These are phyloP conservation scores for Hirundichthys speculiger DNA, from an alignment of 2,113 vertebrate genomes.

Conservation along the genomic window DNA sequence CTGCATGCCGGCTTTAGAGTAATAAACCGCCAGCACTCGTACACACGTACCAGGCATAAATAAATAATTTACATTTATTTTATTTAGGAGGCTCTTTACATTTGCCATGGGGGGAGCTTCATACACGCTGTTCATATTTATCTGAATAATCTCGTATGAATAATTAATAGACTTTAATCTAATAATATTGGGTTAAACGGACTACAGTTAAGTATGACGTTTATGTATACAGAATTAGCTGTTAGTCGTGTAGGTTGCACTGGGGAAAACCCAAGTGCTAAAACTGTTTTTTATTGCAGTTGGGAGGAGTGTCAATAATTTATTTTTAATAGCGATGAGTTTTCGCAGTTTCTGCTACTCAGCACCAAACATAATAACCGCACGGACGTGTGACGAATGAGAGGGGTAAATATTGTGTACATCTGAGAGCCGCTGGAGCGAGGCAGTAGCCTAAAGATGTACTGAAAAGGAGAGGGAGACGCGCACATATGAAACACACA, in stretches of 20 bases:
- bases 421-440: conserved; percentile 65
- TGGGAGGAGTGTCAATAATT: conserved; percentile 41
- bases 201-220: not conserved
- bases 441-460: conserved; percentile 69
- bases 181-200: conserved; percentile 12
- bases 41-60: conserved; percentile 53
- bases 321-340: conserved; percentile 38
- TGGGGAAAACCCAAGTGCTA: not conserved
- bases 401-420: conserved; percentile 71
- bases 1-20: conserved; percentile 62
- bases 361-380: conserved; percentile 55
- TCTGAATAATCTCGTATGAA: conserved; percentile 48
- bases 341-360: conserved; percentile 28
- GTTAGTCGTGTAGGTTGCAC: conserved; percentile 5
- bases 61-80: conserved; percentile 61
- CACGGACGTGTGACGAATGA: conserved; percentile 49
- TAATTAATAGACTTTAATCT: conserved; percentile 58
- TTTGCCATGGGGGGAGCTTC: conserved; percentile 44
- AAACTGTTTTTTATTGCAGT: conserved; percentile 8
- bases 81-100: conserved; percentile 56
- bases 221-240: conserved; percentile 11
- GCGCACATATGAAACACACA: conserved; percentile 36
- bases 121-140: conserved; percentile 38
- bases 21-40: conserved; percentile 56
- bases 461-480: conserved; percentile 36